A percentile compares a stretch with the other conserved stretches of the same genome.
Conservation (phyloP, 2,888 invertebrate species). For the Sinopyrophorus schimmeli region DNA sequence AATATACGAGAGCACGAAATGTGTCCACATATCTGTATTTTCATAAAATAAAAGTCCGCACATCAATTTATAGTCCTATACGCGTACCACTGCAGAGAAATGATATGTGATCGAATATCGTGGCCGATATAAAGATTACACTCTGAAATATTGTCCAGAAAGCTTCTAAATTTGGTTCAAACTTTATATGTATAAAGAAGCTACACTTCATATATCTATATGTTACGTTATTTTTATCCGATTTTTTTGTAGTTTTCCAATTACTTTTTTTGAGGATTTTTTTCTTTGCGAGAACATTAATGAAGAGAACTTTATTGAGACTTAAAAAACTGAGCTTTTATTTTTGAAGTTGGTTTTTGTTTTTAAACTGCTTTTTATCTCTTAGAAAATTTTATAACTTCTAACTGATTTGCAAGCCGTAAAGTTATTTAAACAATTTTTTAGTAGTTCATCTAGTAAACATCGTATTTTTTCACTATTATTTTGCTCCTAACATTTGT, state of each 20-base stretch:
- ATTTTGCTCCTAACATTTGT: too few relatives aligned
- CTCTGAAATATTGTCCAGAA: conserved; percentile 27
- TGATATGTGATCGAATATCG: conserved; percentile 34
- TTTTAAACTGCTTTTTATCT: too few relatives aligned
- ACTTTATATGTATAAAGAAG: conserved; percentile 27
- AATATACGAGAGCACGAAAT: conserved; percentile 45
- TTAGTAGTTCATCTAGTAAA: too few relatives aligned
- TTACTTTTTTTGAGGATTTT: too few relatives aligned
- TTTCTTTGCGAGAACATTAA: too few relatives aligned
- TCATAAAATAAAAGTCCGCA: conserved; percentile 48
- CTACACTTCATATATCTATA: conserved; percentile 25
- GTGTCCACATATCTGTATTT: conserved; percentile 48
- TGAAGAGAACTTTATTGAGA: too few relatives aligned
- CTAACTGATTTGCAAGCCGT: too few relatives aligned
- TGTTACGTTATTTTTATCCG: not conserved
- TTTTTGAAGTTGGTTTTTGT: too few relatives aligned
- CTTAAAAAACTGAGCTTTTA: too few relatives aligned
- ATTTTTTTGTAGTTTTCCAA: not conserved
- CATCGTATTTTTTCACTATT: too few relatives aligned
- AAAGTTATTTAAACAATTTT: too few relatives aligned
- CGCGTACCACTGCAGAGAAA: conserved; percentile 29
- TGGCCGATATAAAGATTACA: conserved; percentile 32
- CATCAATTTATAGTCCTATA: conserved; percentile 43
- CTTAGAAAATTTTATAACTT: too few relatives aligned
- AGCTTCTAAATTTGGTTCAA: conserved; percentile 26